phyloP scores from a whole-genome alignment of 2,113 vertebrate species.

The Scophthalmus maximus region DNA sequence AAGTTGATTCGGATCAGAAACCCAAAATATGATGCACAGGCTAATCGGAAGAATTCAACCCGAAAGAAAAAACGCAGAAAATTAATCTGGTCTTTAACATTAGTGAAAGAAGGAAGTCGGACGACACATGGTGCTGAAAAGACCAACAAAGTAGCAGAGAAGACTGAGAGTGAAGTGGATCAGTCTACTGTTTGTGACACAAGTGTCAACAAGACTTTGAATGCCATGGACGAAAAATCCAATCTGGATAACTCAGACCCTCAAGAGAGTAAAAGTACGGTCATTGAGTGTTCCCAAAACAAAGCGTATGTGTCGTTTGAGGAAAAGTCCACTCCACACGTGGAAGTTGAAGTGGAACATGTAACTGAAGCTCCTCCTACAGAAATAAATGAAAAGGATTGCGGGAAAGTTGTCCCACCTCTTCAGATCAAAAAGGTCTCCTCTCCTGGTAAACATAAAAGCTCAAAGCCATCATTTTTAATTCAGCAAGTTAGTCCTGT shows the following conservation, averaged over 20 bases:
- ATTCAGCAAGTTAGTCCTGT: constrained; percentile 75
- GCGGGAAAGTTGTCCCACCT: constrained; percentile 77
- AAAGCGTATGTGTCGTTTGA: constrained; percentile 41
- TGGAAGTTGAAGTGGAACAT: constrained; percentile 57
- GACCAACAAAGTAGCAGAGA: constrained; percentile 51
- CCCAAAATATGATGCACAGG: constrained; percentile 74
- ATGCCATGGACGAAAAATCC: constrained; percentile 46
- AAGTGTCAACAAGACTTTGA: constrained; percentile 36
- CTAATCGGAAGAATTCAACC: constrained; percentile 55
- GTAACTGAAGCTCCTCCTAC: constrained; percentile 55
- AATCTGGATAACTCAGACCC: constrained; percentile 27
- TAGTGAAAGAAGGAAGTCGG: constrained; percentile 71
- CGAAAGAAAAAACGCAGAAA: constrained; percentile 82
- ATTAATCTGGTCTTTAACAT: constrained; percentile 82
- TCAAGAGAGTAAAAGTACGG: constrained; percentile 33
- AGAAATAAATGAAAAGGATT: constrained; percentile 60
- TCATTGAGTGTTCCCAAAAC: constrained; percentile 47
- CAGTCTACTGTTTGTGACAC: constrained; percentile 41
- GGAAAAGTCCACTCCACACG: constrained; percentile 39
- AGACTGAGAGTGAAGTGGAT: constrained; percentile 48
- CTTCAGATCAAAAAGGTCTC: constrained; percentile 84
- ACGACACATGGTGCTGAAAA: constrained; percentile 32
- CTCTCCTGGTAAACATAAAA: constrained; percentile 80
- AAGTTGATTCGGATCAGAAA: constrained; percentile 80
- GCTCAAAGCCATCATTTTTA: constrained; percentile 81